Evolutionary conservation across 2,888 invertebrate species (phyloP), one percentile per base, ranked within the genome.

Genomic region (Acleris laterana): DNA sequence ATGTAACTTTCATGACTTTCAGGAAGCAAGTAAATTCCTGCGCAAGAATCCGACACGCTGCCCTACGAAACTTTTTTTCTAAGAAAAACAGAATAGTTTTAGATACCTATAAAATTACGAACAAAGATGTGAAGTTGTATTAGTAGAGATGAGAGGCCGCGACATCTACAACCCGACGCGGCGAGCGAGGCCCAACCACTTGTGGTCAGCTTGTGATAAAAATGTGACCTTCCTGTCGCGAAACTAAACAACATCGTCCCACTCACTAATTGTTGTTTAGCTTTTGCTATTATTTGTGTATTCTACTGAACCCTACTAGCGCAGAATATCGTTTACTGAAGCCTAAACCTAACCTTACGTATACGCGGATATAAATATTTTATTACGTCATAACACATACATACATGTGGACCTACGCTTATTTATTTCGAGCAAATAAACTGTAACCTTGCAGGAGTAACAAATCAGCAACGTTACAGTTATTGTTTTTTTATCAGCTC

Each of bases 381-480:
- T 61, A 65, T 65, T 65, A 65, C 65, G 60, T 61, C 65, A 61
- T 49, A 49, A 50, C 32, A 51, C 65, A 62, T 62, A 66, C 57
- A 57, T 57, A 66, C 57, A 62, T 52, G 62, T 46, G 19, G 28
- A 48, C 32, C n/a, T 32, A 58, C 56, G 49, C 50, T 71, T 70
- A 74, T 69, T 75, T 76, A 78, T 79, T 79, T 77, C 71, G 76
- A 79, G 76, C 77, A 77, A 77, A 77, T 82, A 79, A 79, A 78
- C 77, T 78, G 75, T 84, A 81, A 87, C 88, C 88, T 90, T 88
- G 87, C 76, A 77, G 74, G 82, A 83, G 78, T 77, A 82, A 89
- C 85, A 90, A 88, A 89, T 87, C 85, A 84, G 83, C 81, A 84
- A 79, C 82, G 84, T 82, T 83, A 85, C 85, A 86, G 86, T 90